phyloP scores from a whole-genome alignment of 1,140 invertebrate species.

The Anastrepha ludens region DNA sequence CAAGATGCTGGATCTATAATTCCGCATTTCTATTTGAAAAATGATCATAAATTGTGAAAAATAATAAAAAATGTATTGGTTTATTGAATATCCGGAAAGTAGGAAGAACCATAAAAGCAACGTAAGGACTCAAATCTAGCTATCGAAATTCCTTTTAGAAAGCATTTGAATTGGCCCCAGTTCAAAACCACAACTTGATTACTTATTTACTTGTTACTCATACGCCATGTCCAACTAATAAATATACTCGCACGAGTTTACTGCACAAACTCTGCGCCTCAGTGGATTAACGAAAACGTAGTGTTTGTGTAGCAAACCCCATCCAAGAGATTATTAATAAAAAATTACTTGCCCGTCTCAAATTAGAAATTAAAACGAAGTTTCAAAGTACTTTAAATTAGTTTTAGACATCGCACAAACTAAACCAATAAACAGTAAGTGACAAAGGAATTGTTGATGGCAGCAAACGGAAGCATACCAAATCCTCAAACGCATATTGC shows the following conservation, averaged over 20 bases:
- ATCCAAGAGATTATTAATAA: not conserved
- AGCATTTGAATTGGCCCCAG: too few species aligned
- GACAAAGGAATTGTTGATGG: constrained; percentile 30
- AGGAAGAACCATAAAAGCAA: too few species aligned
- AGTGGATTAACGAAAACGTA: too few species aligned
- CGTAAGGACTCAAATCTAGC: too few species aligned
- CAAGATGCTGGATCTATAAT: too few species aligned
- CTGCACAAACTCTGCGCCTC: too few species aligned
- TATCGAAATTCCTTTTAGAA: too few species aligned
- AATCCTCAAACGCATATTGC: not conserved
- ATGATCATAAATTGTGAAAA: too few species aligned
- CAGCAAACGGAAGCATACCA: not conserved
- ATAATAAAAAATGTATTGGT: too few species aligned
- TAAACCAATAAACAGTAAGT: constrained; percentile 25
- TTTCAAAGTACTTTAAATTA: constrained; percentile 48
- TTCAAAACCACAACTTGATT: too few species aligned
- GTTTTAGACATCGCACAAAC: constrained; percentile 33
- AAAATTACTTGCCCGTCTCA: not conserved
- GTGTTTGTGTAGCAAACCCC: not conserved
- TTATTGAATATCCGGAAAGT: too few species aligned
- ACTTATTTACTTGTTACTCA: not conserved
- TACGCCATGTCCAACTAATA: not conserved
- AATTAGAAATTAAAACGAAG: constrained; percentile 40
- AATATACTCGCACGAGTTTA: not conserved
- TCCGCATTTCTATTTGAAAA: too few species aligned